Base-by-base conservation (phyloP, 2,797 vertebrate genomes). In the Chloroceryle amazona region DNA sequence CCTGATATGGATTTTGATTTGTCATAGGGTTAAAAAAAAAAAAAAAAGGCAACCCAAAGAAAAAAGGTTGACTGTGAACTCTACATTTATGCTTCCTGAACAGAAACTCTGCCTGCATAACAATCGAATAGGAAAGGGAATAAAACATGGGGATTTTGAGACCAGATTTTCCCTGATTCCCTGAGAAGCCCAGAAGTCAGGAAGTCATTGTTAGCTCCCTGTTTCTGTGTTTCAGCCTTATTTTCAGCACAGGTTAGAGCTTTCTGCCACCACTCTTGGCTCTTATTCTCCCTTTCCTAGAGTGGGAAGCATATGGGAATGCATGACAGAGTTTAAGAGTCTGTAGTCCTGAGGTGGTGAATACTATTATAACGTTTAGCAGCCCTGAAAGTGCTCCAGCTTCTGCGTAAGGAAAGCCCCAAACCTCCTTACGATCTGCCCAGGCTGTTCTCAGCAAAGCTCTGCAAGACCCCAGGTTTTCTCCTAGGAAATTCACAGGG, bases 161-260 rank as follows among this genome's bases (percentile, higher is more conserved):
- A 93, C 60, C 78, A 92, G 74, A 88, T 90, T 96, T 96, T 82
- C 93, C 85, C 57, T 0, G 81, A 94, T 78, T 93, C 95, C 95
- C 94, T 87, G 63, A 93, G 95, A 96, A 94, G 86, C 88, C 76
- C 86, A 91, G 74, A 94, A 94, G 95, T 93, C 96, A 96, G 76
- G 68, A 96, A 96, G 94, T 95, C 94, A 62, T 55, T 96, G 94
- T 92, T 86, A 96, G 89, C 68, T 94, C 71, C 65, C 83, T 92
- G 81, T 60, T 96, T 92, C 90, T 96, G 52, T 85, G 78, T 87
- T 87, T 87, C 86, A 95, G 86, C 22, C 83, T 94, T 92, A 93
- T 89, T 94, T 97, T 94, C 78, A 85, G 83, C 57, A 65, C 67
- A 90, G 91, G 91, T 96, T 94, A 94, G 82, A 83, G 81, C 71